Conservation (phyloP, 2,113 vertebrate species). For the Oryzias celebensis region DNA sequence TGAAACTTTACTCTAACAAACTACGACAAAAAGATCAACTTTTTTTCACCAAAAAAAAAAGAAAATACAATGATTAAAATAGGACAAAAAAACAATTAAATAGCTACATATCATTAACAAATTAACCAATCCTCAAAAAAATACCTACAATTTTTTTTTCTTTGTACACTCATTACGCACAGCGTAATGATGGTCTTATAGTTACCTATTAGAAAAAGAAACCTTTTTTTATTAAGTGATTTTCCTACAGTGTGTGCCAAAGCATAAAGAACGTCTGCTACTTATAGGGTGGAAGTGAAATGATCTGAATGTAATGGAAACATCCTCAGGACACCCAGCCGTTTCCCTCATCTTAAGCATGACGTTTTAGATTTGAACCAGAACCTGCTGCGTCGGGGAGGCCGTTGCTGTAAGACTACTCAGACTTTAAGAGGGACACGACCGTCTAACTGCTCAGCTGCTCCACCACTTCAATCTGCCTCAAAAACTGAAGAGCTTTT, state of each 20-base stretch:
- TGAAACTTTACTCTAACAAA: slow-evolving; percentile 81
- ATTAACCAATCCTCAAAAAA: slow-evolving; percentile 99
- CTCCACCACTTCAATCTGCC: too few species aligned
- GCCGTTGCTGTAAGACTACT: slow-evolving; percentile 1
- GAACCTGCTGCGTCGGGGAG: slow-evolving; percentile 7
- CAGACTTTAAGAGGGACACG: too few species aligned
- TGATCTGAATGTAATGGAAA: slow-evolving; percentile 64
- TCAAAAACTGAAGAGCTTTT: too few species aligned
- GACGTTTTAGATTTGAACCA: slow-evolving; percentile 8
- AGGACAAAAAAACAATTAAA: slow-evolving; percentile 91
- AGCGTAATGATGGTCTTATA: slow-evolving; percentile 99
- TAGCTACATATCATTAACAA: slow-evolving; percentile 99
- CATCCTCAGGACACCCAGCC: slow-evolving; percentile 51
- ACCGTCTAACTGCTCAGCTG: too few species aligned
- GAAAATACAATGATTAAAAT: slow-evolving; percentile 93
- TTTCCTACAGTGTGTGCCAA: slow-evolving; percentile 89
- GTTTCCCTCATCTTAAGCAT: slow-evolving; percentile 42
- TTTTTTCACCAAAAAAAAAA: slow-evolving; percentile 83
- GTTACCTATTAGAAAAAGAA: slow-evolving; percentile 97
- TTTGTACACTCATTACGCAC: slow-evolving; percentile 99
- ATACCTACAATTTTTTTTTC: slow-evolving; percentile 96
- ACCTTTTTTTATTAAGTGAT: slow-evolving; percentile 84
- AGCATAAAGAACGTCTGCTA: slow-evolving; percentile 79
- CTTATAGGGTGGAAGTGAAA: slow-evolving; percentile 86
- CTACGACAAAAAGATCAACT: slow-evolving; percentile 98